Conservation (phyloP, 2,888 invertebrate species). For the Pelosia muscerda region DNA sequence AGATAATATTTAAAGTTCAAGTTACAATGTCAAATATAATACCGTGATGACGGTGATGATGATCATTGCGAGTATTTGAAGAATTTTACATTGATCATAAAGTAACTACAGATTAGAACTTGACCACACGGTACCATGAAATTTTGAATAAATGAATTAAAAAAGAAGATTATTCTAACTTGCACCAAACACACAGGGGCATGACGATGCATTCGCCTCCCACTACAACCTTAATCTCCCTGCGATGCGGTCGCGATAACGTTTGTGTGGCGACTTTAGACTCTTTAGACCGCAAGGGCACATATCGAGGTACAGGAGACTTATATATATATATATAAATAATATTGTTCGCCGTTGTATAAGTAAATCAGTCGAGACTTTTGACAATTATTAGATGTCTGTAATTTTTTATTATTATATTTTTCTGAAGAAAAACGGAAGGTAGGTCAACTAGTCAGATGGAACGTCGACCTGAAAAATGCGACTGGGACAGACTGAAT, state of each 20-base stretch:
- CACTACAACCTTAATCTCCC: constrained; percentile 78
- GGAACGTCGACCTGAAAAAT: too few relatives aligned
- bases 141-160: background rate
- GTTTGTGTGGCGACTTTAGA: constrained; percentile 69
- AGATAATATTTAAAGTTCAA: too few relatives aligned
- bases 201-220: constrained; percentile 82
- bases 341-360: background rate
- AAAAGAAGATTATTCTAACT: constrained; percentile 41
- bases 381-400: too few relatives aligned
- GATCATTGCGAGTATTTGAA: background rate
- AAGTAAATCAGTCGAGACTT: too few relatives aligned
- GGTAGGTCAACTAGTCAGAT: too few relatives aligned
- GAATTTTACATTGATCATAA: background rate
- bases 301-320: constrained; percentile 25
- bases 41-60: background rate
- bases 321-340: background rate
- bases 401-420: too few relatives aligned
- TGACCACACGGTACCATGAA: background rate
- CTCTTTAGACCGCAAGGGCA: constrained; percentile 20
- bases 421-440: too few relatives aligned
- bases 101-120: background rate
- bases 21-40: too few relatives aligned
- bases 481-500: too few relatives aligned
- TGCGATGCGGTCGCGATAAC: constrained; percentile 80
- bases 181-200: constrained; percentile 67